Evolutionary conservation across 2,888 invertebrate genomes (phyloP).

Genomic region (Punctoribates punctum): DNA sequence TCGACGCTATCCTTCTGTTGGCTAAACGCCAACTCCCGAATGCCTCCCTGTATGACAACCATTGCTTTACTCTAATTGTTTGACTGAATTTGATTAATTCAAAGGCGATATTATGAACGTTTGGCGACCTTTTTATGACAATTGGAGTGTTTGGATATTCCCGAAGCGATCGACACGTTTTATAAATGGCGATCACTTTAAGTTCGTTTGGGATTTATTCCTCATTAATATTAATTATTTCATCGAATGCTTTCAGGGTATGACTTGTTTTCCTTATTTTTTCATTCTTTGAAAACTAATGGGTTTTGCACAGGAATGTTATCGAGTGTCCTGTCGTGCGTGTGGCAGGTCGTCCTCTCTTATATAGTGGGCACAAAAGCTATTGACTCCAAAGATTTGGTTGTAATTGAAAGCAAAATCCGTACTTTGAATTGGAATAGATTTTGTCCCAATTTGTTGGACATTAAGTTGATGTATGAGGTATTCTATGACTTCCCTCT

Average conservation of each 20-base stretch:
- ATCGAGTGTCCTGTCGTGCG: conserved; percentile 29
- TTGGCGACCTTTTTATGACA: conserved; percentile 40
- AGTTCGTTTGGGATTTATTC: conserved; percentile 42
- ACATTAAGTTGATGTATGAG: conserved; percentile 43
- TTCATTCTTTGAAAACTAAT: not conserved
- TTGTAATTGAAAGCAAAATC: conserved; percentile 36
- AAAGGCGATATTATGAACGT: conserved; percentile 33
- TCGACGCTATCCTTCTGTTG: conserved; percentile 41
- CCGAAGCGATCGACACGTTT: conserved; percentile 36
- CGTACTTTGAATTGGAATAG: conserved; percentile 33
- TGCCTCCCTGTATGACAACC: conserved; percentile 24
- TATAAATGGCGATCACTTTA: conserved; percentile 28
- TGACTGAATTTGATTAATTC: not conserved
- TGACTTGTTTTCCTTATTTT: not conserved
- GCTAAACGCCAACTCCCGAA: conserved; percentile 39
- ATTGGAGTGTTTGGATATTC: conserved; percentile 41
- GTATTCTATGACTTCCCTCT: not conserved
- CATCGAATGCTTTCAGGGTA: conserved; percentile 38
- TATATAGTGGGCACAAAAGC: conserved; percentile 33
- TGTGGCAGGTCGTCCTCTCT: conserved; percentile 40
- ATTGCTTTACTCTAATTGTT: not conserved
- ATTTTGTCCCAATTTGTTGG: conserved; percentile 37
- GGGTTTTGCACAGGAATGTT: not conserved
- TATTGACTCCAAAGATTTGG: conserved; percentile 19
- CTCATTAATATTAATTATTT: conserved; percentile 38